phyloP scores from a whole-genome alignment of 37 sponge, comb jelly and placozoan genomes.

The Geodia barretti region DNA sequence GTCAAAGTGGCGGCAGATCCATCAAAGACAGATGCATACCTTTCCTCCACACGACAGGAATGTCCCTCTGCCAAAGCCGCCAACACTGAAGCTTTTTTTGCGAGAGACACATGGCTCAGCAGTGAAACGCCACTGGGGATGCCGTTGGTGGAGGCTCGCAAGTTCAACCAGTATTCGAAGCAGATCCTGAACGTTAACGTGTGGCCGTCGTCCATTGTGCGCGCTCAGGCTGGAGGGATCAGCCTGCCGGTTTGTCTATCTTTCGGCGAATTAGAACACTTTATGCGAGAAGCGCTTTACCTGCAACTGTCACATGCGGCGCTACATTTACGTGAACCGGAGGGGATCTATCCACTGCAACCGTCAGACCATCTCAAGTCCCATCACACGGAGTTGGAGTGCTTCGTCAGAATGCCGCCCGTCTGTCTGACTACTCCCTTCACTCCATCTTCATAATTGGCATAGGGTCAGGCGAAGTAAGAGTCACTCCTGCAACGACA shows the following conservation, averaged over 20 bases:
- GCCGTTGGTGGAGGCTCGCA: neutral
- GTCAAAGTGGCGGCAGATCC: neutral
- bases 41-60: conserved; percentile 35
- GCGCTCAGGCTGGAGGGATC: too few relatives aligned
- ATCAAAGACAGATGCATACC: conserved; percentile 53
- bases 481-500: conserved; percentile 19
- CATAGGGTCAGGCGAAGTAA: conserved; percentile 35
- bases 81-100: conserved; percentile 44
- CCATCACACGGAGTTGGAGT: conserved; percentile 14
- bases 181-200: conserved; percentile 37
- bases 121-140: neutral
- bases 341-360: conserved; percentile 17
- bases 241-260: neutral
- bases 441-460: conserved; percentile 52
- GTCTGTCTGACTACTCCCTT: neutral
- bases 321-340: too few relatives aligned
- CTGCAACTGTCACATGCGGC: too few relatives aligned
- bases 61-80: neutral
- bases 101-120: conserved; percentile 24
- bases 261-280: conserved; percentile 61
- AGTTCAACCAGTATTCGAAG: neutral
- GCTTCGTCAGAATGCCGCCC: conserved; percentile 8
- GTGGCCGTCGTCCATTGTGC: conserved; percentile 21
- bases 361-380: neutral
- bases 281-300: conserved; percentile 33